These are phyloP conservation scores for Brachylomia viminalis DNA, from an alignment of 2,888 invertebrate genomes.

Conservation along the genomic window DNA sequence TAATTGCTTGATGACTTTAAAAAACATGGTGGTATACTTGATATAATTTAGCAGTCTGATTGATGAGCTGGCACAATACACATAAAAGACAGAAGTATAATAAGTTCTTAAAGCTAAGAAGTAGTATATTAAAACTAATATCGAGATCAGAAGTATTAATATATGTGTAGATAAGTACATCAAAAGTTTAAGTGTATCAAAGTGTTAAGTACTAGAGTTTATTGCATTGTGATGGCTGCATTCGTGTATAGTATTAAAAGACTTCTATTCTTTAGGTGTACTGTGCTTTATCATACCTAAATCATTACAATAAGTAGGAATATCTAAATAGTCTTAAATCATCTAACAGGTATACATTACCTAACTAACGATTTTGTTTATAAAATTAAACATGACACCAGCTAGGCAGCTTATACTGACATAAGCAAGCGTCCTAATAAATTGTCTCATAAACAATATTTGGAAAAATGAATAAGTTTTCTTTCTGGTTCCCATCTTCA, in stretches of 20 bases:
- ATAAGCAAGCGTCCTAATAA: constrained; percentile 57
- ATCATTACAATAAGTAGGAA: constrained; percentile 61
- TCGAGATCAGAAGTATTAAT: constrained; percentile 55
- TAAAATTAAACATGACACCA: constrained; percentile 71
- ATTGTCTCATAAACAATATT: constrained; percentile 29
- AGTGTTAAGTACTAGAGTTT: constrained; percentile 39
- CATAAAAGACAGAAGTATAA: constrained; percentile 44
- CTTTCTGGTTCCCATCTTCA: constrained; percentile 4
- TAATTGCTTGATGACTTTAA: constrained; percentile 25
- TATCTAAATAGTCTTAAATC: constrained; percentile 60
- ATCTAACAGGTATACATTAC: constrained; percentile 66
- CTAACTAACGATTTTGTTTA: constrained; percentile 66
- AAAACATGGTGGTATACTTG: constrained; percentile 11
- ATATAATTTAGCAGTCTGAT: constrained; percentile 45
- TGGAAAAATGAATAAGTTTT: constrained; percentile 27
- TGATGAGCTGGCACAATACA: constrained; percentile 49
- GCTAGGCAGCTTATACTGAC: constrained; percentile 57
- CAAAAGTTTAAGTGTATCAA: constrained; percentile 45
- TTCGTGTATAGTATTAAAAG: constrained; percentile 20
- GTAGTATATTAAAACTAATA: constrained; percentile 48
- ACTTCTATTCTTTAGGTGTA: constrained; percentile 49
- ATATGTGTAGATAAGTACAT: constrained; percentile 50
- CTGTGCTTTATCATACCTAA: constrained; percentile 44
- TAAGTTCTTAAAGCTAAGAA: constrained; percentile 43
- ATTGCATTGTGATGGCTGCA: constrained; percentile 51